Base-by-base conservation (phyloP, 2,888 invertebrate genomes). In the Strigamia crassipes region DNA sequence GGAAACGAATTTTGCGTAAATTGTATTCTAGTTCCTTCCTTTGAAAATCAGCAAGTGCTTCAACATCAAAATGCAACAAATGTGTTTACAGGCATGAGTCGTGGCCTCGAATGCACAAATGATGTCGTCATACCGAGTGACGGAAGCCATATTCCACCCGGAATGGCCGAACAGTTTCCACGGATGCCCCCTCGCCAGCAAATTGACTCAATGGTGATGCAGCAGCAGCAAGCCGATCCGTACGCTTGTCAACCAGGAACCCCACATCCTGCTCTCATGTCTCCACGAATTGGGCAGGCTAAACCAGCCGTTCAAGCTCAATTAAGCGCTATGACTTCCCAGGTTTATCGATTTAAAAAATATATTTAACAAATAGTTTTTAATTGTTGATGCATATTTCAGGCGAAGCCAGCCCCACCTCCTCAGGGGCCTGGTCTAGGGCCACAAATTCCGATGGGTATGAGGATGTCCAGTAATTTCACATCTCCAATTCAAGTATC, bases 401-500 rank as follows among this genome's bases (percentile, higher is more conserved):
- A 83, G 82, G 79, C n/a, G 6, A 66, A 66, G 66, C 51, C 51
- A 51, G 66, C n/a, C n/a, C 61, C 78, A 46, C 78, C 38, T 42
- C 81, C 79, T 46, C 83, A 80, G 18, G 73, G 23, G 21, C 66
- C 81, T 46, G 77, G 81, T 73, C 82, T 77, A 10, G 34, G 81
- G 9, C 79, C 82, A 21, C 83, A 83, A 78, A 38, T 66, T 82
- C 51, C 83, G 83, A 81, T 84, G 56, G 61, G 56, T 21, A 51
- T 38, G 38, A 77, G 81, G 46, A 38, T 51, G 42, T 46, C 80
- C 18, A 66, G 77, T 46, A 56, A 84, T 10, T 82, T 83, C 85
- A 83, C 84, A 27, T 84, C 86, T 12, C 85, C 85, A 13, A 86
- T 89, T 82, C 88, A 89, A 84, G 87, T 88, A 10, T 86, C 88